A percentile compares a stretch with the other conserved stretches of the same genome.
These are phyloP conservation scores for Acrobasis suavella DNA, from an alignment of 2,888 invertebrate species.

Conservation along the genomic window DNA sequence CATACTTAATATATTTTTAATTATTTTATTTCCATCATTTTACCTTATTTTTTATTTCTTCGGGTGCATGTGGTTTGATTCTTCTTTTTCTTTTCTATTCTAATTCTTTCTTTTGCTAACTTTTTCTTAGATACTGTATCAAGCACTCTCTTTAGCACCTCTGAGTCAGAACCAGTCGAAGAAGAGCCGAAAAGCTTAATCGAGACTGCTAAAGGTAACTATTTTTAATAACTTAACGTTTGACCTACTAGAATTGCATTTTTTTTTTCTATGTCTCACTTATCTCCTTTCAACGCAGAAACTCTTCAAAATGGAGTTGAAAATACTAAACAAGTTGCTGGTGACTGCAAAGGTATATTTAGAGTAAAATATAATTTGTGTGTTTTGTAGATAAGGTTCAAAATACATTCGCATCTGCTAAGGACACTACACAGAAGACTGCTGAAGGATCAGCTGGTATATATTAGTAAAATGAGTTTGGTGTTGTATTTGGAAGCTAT, in stretches of 20 bases:
- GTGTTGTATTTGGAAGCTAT: conserved; percentile 17
- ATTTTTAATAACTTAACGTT: conserved; percentile 21
- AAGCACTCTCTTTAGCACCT: conserved; percentile 43
- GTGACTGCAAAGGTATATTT: conserved; percentile 4
- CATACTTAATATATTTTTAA: background rate
- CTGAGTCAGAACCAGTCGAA: conserved; percentile 38
- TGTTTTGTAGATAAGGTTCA: conserved; percentile 46
- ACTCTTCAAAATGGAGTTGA: conserved; percentile 31
- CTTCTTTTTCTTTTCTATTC: conserved; percentile 34
- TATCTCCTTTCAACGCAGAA: conserved; percentile 33
- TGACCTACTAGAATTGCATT: background rate
- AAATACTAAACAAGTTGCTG: conserved; percentile 20
- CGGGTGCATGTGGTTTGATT: conserved; percentile 47
- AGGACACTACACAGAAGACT: conserved; percentile 38
- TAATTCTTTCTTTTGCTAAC: conserved; percentile 43
- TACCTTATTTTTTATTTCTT: conserved; percentile 15
- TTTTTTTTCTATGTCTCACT: background rate
- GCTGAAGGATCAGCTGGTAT: conserved; percentile 48
- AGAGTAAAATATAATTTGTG: conserved; percentile 7
- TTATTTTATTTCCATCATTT: background rate
- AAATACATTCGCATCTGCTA: conserved; percentile 38
- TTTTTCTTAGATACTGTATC: conserved; percentile 54
- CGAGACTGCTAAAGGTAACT: conserved; percentile 44
- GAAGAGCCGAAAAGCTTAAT: conserved; percentile 39
- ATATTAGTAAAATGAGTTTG: background rate